Evolutionary conservation across 2,797 vertebrate species (phyloP).

Genomic region (Enteromius paludinosus): DNA sequence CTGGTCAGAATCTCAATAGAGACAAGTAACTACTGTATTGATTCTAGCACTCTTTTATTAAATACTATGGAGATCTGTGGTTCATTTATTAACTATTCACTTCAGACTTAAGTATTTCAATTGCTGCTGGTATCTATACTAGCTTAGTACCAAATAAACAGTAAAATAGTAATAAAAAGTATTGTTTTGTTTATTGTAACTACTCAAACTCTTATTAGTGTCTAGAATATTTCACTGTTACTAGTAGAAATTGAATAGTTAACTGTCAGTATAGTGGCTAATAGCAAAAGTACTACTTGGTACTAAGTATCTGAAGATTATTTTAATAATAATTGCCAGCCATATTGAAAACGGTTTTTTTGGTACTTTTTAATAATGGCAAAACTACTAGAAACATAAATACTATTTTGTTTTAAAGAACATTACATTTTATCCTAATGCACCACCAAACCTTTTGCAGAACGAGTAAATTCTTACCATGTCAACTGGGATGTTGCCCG

Average conservation of each 20-base stretch:
- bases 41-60: not conserved
- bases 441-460: constrained; percentile 1
- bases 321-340: not conserved
- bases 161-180: too few relatives aligned
- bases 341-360: not conserved
- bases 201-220: not conserved
- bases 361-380: not conserved
- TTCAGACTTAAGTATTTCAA: not conserved
- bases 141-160: not conserved
- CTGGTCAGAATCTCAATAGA: not conserved
- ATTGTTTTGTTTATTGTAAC: not conserved
- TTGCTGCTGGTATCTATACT: not conserved
- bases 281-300: not conserved
- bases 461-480: constrained; percentile 72
- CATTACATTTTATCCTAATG: not conserved
- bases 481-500: constrained; percentile 77
- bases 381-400: not conserved
- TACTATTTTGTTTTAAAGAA: not conserved
- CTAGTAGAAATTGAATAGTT: not conserved
- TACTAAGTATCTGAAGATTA: not conserved
- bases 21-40: not conserved
- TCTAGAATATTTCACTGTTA: not conserved
- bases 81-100: not conserved
- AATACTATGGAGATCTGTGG: not conserved
- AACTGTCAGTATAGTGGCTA: not conserved